Conservation (phyloP, 2,888 invertebrate genomes). For the Drosophila leonis region DNA sequence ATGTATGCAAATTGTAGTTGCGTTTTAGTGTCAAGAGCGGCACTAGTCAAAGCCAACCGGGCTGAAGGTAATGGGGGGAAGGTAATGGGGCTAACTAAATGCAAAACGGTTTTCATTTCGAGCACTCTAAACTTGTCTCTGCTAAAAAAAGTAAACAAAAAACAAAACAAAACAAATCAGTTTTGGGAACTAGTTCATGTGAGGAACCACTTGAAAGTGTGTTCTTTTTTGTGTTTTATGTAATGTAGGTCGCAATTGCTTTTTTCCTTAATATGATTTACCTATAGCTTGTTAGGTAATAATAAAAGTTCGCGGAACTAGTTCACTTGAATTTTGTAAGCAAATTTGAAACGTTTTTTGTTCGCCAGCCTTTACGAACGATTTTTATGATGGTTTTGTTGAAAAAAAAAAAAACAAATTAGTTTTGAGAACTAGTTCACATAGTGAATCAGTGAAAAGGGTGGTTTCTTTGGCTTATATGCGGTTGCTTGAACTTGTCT, state of each 20-base stretch:
- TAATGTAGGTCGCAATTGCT: not conserved
- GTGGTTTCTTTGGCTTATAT: not conserved
- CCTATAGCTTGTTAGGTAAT: not conserved
- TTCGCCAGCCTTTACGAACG: fast-evolving
- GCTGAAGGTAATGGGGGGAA: conserved; percentile 25
- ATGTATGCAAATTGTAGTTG: conserved; percentile 47
- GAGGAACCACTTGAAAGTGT: not conserved
- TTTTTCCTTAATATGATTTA: not conserved
- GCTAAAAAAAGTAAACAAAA: not conserved
- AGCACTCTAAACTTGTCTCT: conserved; percentile 8
- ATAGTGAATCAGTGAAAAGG: not conserved
- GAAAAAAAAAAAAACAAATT: not conserved
- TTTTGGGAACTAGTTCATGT: conserved; percentile 13
- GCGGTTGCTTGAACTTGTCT: not conserved
- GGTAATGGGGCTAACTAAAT: conserved; percentile 54
- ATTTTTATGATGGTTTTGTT: not conserved
- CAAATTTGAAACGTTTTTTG: not conserved
- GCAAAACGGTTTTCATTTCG: conserved; percentile 42
- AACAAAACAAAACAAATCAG: not conserved
- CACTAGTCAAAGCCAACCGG: conserved; percentile 10
- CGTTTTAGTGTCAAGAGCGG: conserved; percentile 58
- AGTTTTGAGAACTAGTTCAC: not conserved
- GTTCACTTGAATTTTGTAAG: not conserved
- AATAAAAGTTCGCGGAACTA: conserved; percentile 1
- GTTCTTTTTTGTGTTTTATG: not conserved